A percentile compares a stretch with the other conserved stretches of the same genome.
phyloP scores from a whole-genome alignment of 2,888 invertebrate species.

The Drosophila antonietae region DNA sequence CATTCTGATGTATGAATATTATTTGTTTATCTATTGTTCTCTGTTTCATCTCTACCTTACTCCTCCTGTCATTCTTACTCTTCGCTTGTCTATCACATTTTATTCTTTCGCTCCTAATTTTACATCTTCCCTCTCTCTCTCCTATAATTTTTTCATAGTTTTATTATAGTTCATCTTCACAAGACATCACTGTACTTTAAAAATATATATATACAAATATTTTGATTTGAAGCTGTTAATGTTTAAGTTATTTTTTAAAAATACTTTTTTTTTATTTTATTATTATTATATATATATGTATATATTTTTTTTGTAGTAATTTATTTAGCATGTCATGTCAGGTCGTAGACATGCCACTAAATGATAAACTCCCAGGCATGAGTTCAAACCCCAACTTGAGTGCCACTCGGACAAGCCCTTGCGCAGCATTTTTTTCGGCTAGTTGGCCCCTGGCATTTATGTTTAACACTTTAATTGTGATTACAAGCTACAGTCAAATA shows the following conservation, averaged over 20 bases:
- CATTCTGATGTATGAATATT: no score
- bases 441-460: conserved; percentile 76
- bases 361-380: conserved; percentile 59
- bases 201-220: not conserved
- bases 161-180: no score
- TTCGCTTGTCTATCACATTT: not conserved
- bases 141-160: no score
- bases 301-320: conserved; percentile 1
- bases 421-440: conserved; percentile 42
- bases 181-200: not conserved
- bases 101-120: not conserved
- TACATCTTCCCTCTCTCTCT: not conserved
- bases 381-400: conserved; percentile 43
- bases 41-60: no score
- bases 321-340: conserved; percentile 56
- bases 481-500: conserved; percentile 77
- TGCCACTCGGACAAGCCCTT: conserved; percentile 66
- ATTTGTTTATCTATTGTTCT: no score
- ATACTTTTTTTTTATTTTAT: not conserved
- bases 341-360: conserved; percentile 65
- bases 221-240: not conserved
- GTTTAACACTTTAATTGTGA: conserved; percentile 83
- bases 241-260: not conserved
- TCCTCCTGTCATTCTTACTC: not conserved
- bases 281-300: no score